Evolutionary conservation across 2,888 invertebrate genomes (phyloP).

Genomic region (Dastarcus helophoroides): DNA sequence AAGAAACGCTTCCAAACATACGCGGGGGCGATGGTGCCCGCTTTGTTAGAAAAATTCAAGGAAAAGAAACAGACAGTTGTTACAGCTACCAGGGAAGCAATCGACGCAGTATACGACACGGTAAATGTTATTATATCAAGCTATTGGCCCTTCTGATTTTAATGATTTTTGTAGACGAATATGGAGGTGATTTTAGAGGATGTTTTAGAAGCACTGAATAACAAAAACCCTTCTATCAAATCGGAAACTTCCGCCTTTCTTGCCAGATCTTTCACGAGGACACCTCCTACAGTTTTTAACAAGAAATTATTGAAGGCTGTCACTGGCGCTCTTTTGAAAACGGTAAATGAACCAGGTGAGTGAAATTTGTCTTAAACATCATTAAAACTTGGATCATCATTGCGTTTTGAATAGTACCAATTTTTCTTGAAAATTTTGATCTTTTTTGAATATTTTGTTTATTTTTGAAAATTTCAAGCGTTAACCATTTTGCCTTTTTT

Average conservation of each 20-base stretch:
- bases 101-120: constrained; percentile 75
- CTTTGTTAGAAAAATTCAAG: constrained; percentile 90
- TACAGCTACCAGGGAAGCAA: constrained; percentile 71
- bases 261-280: constrained; percentile 69
- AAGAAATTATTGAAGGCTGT: constrained; percentile 85
- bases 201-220: constrained; percentile 71
- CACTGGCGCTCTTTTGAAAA: constrained; percentile 65
- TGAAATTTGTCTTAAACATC: too few species aligned
- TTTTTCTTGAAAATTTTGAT: too few species aligned
- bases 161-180: constrained; percentile 54
- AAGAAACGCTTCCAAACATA: constrained; percentile 80
- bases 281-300: constrained; percentile 68
- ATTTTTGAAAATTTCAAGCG: too few species aligned
- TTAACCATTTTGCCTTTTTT: too few species aligned
- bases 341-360: constrained; percentile 65
- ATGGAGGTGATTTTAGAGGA: constrained; percentile 80
- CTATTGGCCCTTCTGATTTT: too few species aligned
- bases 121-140: constrained; percentile 40
- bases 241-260: constrained; percentile 78
- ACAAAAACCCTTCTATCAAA: constrained; percentile 85
- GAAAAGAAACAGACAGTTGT: constrained; percentile 94
- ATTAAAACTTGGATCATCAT: too few species aligned
- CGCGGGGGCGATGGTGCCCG: constrained; percentile 61
- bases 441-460: too few species aligned
- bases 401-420: too few species aligned